Percentiles rank a stretch among this genome's conserved stretches.
These are phyloP conservation scores for Ibycter americanus DNA, from an alignment of 2,797 vertebrate genomes.

Conservation along the genomic window DNA sequence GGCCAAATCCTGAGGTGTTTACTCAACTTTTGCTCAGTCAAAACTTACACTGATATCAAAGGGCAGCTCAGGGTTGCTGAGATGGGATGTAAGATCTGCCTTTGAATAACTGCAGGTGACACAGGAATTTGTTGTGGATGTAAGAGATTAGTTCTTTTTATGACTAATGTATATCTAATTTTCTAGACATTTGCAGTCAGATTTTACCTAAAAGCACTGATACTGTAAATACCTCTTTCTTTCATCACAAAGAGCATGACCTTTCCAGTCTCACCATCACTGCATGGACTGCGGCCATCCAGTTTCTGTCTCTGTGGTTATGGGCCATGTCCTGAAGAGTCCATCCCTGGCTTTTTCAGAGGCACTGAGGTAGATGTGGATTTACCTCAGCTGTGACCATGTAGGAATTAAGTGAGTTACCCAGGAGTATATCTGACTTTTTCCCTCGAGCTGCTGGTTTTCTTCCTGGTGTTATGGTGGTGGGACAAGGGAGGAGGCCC, in stretches of 20 bases:
- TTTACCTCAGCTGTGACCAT: not conserved
- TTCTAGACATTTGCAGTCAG: not conserved
- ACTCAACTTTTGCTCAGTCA: not conserved
- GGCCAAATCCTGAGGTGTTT: not conserved
- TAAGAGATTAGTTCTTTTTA: not conserved
- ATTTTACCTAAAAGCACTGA: not conserved
- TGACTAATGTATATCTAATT: not conserved
- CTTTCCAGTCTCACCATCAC: not conserved
- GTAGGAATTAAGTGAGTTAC: not conserved
- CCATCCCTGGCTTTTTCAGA: not conserved
- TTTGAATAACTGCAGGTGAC: not conserved
- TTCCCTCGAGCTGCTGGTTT: not conserved
- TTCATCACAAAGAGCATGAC: accelerated
- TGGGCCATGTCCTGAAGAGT: not conserved
- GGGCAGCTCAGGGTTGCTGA: not conserved
- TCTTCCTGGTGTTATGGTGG: not conserved
- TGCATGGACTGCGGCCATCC: accelerated
- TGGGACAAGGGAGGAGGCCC: not conserved
- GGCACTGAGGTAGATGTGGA: not conserved
- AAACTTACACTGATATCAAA: not conserved
- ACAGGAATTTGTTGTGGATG: not conserved
- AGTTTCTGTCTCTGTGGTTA: not conserved
- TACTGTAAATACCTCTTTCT: not conserved
- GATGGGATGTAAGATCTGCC: not conserved
- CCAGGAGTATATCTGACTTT: not conserved